These are phyloP conservation scores for Allobates femoralis DNA, from an alignment of 2,797 vertebrate species.

Conservation along the genomic window DNA sequence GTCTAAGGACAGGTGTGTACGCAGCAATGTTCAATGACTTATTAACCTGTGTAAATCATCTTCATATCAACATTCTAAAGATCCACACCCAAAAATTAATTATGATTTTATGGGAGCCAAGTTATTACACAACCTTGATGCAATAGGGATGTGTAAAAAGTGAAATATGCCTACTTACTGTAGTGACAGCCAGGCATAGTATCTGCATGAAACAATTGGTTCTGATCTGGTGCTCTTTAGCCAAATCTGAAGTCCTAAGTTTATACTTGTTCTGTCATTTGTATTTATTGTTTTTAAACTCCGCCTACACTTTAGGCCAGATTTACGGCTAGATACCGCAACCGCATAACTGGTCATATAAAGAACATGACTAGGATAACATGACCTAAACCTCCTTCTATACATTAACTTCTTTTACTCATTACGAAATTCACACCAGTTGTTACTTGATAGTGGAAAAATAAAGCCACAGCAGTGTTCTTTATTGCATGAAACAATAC, in stretches of 20 bases:
- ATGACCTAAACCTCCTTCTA: no score
- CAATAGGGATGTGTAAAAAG: not conserved
- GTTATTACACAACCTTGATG: not conserved
- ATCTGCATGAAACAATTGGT: no score
- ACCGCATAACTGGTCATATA: not conserved
- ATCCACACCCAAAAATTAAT: not conserved
- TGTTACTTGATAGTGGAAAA: no score
- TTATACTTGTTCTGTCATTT: not conserved
- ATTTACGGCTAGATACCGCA: no score
- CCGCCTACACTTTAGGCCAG: no score
- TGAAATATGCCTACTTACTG: not conserved
- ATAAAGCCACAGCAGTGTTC: no score
- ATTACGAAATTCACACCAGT: no score
- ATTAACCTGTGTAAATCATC: constrained; percentile 1
- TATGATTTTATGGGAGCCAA: not conserved
- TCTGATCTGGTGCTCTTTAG: no score
- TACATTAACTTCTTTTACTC: no score
- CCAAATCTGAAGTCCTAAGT: not conserved
- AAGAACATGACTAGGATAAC: not conserved
- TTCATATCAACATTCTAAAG: not conserved
- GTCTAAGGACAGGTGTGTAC: not conserved
- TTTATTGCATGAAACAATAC: no score
- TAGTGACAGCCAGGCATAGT: not conserved
- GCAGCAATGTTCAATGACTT: not conserved
- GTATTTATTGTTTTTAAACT: no score